These are phyloP conservation scores for Isotomurus palustris DNA, from an alignment of 2,888 invertebrate genomes.

Conservation along the genomic window DNA sequence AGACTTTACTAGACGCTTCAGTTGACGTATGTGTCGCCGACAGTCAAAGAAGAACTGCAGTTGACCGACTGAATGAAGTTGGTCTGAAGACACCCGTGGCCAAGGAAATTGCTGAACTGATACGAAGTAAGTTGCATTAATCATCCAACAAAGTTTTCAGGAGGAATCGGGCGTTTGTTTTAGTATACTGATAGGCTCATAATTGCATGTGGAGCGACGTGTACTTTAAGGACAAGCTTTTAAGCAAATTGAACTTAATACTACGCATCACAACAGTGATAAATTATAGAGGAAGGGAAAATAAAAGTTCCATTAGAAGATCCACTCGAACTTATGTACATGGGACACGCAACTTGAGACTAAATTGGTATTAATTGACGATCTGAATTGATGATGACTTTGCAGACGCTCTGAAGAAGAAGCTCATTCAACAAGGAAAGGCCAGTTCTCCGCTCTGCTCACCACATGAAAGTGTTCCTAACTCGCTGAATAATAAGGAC, in stretches of 20 bases:
- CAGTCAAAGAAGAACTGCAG: constrained; percentile 73
- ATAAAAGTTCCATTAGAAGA: too few species aligned
- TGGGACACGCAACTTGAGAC: too few species aligned
- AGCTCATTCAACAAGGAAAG: constrained; percentile 36
- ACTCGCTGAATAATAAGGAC: constrained; percentile 37
- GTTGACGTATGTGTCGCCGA: constrained; percentile 77
- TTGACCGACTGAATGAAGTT: constrained; percentile 66
- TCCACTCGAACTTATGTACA: too few species aligned
- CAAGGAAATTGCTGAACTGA: constrained; percentile 76
- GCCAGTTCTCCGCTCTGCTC: constrained; percentile 42
- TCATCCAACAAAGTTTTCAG: too few species aligned
- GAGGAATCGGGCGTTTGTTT: too few species aligned
- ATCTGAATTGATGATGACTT: background rate
- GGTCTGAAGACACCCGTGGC: constrained; percentile 86
- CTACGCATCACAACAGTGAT: too few species aligned
- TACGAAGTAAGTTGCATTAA: constrained; percentile 73
- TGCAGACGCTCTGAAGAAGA: constrained; percentile 45
- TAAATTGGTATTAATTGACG: background rate
- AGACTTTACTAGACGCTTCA: constrained; percentile 72
- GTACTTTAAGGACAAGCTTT: too few species aligned
- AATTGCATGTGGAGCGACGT: too few species aligned
- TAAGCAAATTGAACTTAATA: too few species aligned
- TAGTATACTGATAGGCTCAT: too few species aligned
- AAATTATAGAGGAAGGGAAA: too few species aligned
- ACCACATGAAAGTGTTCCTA: constrained; percentile 40